phyloP scores from a whole-genome alignment of 2,888 invertebrate species.

The Branchinecta sandiegonensis region DNA sequence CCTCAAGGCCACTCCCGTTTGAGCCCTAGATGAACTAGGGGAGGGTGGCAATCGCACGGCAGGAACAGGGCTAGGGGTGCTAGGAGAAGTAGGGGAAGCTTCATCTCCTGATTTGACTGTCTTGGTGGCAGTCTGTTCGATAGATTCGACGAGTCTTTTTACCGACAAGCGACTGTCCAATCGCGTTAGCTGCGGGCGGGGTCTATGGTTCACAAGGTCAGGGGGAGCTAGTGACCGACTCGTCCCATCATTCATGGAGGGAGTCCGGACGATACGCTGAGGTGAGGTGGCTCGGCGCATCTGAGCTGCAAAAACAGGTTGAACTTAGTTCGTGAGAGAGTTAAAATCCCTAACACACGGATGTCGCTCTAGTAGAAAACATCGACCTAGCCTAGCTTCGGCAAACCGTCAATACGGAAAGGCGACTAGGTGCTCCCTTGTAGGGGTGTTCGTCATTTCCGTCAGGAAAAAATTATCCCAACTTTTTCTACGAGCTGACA shows the following conservation, averaged over 20 bases:
- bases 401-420: too few species aligned
- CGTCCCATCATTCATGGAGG: conserved; percentile 14
- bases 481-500: too few species aligned
- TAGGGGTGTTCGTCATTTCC: too few species aligned
- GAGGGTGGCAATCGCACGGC: neutral
- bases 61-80: conserved; percentile 8
- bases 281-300: neutral
- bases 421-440: too few species aligned
- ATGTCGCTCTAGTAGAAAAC: too few species aligned
- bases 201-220: conserved; percentile 14
- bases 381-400: too few species aligned
- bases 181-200: conserved; percentile 30
- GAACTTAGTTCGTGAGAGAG: conserved; percentile 2
- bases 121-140: conserved; percentile 57
- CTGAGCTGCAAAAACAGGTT: neutral
- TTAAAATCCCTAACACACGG: neutral
- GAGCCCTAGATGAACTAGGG: neutral
- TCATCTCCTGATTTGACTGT: neutral
- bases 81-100: neutral
- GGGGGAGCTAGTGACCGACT: conserved; percentile 14
- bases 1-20: neutral
- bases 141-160: conserved; percentile 76
- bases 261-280: conserved; percentile 10
- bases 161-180: conserved; percentile 72
- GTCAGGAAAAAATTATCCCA: too few species aligned